These are phyloP conservation scores for Leucophenga maculata DNA, from an alignment of 2,888 invertebrate genomes.

Conservation along the genomic window DNA sequence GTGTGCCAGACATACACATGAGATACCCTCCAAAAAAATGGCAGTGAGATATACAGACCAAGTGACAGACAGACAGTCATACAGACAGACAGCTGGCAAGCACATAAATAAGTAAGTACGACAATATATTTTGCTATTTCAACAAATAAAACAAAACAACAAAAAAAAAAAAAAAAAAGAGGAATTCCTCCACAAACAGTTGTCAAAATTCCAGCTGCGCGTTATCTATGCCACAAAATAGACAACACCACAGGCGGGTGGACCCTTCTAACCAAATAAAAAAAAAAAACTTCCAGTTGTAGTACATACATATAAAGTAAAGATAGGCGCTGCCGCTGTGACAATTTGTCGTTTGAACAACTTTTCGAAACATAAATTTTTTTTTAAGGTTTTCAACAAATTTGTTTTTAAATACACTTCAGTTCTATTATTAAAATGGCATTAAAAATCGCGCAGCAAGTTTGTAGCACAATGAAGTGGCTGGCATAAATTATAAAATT, in stretches of 20 bases:
- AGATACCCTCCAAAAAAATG: no score
- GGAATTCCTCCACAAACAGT: slow-evolving; percentile 2
- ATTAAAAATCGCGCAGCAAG: no score
- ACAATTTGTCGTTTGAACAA: slow-evolving; percentile 49
- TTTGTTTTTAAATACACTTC: background rate
- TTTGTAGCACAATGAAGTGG: no score
- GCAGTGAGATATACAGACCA: no score
- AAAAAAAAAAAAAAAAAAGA: background rate
- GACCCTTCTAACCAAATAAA: slow-evolving; percentile 21
- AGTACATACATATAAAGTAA: background rate
- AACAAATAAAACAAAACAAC: slow-evolving; percentile 7
- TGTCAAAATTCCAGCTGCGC: slow-evolving; percentile 17
- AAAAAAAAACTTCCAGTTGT: slow-evolving; percentile 48
- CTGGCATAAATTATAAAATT: no score
- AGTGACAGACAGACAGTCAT: no score
- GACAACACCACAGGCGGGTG: background rate
- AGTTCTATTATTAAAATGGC: no score
- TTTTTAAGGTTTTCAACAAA: background rate
- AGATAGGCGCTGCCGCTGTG: slow-evolving; percentile 23
- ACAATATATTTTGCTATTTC: slow-evolving; percentile 7
- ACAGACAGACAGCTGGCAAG: background rate
- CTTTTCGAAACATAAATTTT: slow-evolving; percentile 57
- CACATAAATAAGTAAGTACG: background rate
- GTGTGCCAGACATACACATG: background rate
- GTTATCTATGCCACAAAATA: slow-evolving; percentile 5